These are phyloP conservation scores for Pantala flavescens DNA, from an alignment of 1,140 invertebrate genomes.

Conservation along the genomic window DNA sequence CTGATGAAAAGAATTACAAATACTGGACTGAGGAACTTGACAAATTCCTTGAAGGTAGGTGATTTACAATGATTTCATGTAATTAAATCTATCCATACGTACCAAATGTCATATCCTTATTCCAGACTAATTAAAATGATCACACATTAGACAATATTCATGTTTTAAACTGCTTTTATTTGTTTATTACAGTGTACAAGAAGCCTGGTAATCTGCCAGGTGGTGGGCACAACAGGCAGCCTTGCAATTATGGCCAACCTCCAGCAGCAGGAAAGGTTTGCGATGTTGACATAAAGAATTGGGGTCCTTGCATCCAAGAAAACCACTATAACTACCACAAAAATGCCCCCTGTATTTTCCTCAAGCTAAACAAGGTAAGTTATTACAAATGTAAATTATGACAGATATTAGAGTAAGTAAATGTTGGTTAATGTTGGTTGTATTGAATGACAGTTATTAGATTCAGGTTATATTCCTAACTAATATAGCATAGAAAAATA, in stretches of 20 bases:
- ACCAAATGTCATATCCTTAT: too few relatives aligned
- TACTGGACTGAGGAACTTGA: constrained; percentile 68
- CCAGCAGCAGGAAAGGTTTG: constrained; percentile 42
- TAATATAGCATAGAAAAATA: too few relatives aligned
- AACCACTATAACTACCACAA: constrained; percentile 45
- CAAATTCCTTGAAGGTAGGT: constrained; percentile 57
- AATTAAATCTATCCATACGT: too few relatives aligned
- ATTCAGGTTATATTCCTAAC: too few relatives aligned
- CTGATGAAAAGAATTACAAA: constrained; percentile 62
- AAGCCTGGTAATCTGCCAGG: constrained; percentile 26
- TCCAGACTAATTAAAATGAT: too few relatives aligned
- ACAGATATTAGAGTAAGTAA: too few relatives aligned
- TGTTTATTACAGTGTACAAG: constrained; percentile 37
- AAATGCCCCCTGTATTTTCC: constrained; percentile 50
- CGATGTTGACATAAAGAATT: constrained; percentile 39
- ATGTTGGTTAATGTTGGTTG: too few relatives aligned
- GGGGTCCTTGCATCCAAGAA: constrained; percentile 40
- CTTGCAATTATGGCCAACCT: constrained; percentile 38
- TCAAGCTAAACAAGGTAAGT: constrained; percentile 53
- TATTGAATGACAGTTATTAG: too few relatives aligned
- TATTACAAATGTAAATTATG: neutral
- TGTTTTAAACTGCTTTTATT: neutral
- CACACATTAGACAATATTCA: too few relatives aligned
- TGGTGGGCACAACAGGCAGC: constrained; percentile 23
- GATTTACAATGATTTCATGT: neutral